Percentiles rank a stretch among this genome's conserved stretches.
These are phyloP conservation scores for Champsocephalus esox DNA, from an alignment of 2,797 vertebrate species.

Conservation along the genomic window DNA sequence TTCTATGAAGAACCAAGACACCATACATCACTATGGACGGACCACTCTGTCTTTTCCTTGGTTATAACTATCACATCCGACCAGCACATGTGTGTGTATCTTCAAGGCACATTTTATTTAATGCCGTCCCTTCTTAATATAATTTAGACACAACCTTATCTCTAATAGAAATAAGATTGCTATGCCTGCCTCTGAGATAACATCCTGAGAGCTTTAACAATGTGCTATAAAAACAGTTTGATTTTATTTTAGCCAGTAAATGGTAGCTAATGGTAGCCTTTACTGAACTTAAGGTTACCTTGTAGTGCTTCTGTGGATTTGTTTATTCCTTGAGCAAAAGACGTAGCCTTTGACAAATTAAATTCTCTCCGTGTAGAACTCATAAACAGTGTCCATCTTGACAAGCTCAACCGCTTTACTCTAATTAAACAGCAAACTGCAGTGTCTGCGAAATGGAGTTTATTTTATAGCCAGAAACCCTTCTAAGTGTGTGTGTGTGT, in stretches of 20 bases:
- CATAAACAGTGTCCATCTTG: conserved; percentile 45
- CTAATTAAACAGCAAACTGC: conserved; percentile 47
- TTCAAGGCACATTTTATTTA: conserved; percentile 4
- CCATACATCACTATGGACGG: conserved; percentile 18
- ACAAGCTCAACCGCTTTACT: conserved; percentile 43
- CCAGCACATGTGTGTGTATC: not conserved
- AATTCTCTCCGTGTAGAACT: conserved; percentile 25
- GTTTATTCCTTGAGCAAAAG: conserved; percentile 22
- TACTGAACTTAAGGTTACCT: not conserved
- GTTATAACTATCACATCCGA: conserved; percentile 16
- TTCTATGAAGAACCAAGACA: conserved; percentile 29
- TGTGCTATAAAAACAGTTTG: conserved; percentile 10
- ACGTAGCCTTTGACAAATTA: conserved; percentile 29
- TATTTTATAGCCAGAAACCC: conserved; percentile 12
- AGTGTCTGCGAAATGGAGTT: conserved; percentile 23
- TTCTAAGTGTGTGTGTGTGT: not conserved
- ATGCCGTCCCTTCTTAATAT: not conserved
- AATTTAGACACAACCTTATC: conserved; percentile 26
- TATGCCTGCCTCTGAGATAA: conserved; percentile 14
- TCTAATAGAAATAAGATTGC: not conserved
- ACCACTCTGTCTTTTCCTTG: not conserved
- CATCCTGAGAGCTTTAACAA: not conserved
- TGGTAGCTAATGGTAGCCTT: conserved; percentile 2
- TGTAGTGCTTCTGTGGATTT: not conserved
- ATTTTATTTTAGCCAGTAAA: not conserved